These are phyloP conservation scores for Carcina quercana DNA, from an alignment of 2,888 invertebrate species.

Conservation along the genomic window DNA sequence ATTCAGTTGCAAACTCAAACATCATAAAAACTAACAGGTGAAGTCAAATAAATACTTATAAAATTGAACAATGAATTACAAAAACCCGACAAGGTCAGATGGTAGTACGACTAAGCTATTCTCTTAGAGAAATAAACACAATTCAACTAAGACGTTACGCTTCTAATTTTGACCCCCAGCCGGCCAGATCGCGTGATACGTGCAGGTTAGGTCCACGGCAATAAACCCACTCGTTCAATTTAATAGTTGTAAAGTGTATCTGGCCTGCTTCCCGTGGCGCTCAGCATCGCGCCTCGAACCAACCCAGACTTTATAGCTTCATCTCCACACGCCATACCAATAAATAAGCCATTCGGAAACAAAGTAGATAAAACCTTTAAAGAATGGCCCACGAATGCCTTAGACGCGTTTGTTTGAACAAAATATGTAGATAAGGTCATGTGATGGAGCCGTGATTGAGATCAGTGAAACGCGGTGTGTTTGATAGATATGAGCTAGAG, in stretches of 20 bases:
- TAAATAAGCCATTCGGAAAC: slow-evolving; percentile 47
- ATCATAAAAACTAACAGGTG: too few relatives aligned
- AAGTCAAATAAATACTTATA: too few relatives aligned
- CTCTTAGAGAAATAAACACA: too few relatives aligned
- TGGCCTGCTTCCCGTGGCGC: slow-evolving; percentile 55
- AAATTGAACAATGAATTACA: too few relatives aligned
- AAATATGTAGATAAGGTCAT: slow-evolving; percentile 6
- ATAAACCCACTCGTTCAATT: slow-evolving; percentile 18
- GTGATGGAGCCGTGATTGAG: not conserved
- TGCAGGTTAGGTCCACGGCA: slow-evolving; percentile 18
- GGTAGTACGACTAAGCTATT: too few relatives aligned
- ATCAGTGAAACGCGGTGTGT: not conserved
- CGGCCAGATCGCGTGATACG: slow-evolving; percentile 20
- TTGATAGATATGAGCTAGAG: too few relatives aligned
- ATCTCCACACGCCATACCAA: slow-evolving; percentile 62
- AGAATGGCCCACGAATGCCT: slow-evolving; percentile 8
- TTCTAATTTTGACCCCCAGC: not conserved
- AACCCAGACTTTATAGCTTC: slow-evolving; percentile 63
- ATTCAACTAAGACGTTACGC: not conserved
- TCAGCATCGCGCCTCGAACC: slow-evolving; percentile 45
- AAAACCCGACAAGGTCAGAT: too few relatives aligned
- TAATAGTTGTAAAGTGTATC: slow-evolving; percentile 50
- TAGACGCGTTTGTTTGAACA: slow-evolving; percentile 4
- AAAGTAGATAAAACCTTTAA: slow-evolving; percentile 11
- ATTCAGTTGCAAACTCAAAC: too few relatives aligned